Conservation (phyloP, 2,797 vertebrate genomes). For the Enteromius mattozi region DNA sequence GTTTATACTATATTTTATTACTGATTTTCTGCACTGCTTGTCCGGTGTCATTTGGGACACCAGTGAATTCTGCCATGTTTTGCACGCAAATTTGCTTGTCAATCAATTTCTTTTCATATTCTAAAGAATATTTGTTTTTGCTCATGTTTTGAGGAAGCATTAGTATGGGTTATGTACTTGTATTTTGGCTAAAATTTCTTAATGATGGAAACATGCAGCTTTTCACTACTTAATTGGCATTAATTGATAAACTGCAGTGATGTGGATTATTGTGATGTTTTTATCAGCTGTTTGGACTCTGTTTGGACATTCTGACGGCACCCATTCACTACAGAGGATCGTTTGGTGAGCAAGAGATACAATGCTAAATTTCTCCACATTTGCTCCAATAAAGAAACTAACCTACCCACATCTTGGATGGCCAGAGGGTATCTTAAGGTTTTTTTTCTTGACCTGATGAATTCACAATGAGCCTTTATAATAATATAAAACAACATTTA, state of each 20-base stretch:
- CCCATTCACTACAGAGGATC: neutral
- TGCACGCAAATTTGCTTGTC: neutral
- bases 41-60: neutral
- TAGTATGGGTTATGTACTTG: neutral
- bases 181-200: neutral
- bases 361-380: neutral
- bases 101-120: neutral
- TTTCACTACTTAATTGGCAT: neutral
- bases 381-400: neutral
- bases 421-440: neutral
- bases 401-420: neutral
- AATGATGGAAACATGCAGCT: neutral
- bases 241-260: neutral
- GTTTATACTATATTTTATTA: neutral
- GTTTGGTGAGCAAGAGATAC: neutral
- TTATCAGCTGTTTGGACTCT: neutral
- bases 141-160: neutral
- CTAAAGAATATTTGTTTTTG: neutral
- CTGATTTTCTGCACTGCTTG: neutral
- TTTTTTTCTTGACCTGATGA: neutral
- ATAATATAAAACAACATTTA: neutral
- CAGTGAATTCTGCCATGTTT: neutral
- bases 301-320: neutral
- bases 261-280: neutral
- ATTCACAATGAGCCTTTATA: neutral